Conservation (phyloP, 2,113 vertebrate species). For the Scophthalmus maximus region DNA sequence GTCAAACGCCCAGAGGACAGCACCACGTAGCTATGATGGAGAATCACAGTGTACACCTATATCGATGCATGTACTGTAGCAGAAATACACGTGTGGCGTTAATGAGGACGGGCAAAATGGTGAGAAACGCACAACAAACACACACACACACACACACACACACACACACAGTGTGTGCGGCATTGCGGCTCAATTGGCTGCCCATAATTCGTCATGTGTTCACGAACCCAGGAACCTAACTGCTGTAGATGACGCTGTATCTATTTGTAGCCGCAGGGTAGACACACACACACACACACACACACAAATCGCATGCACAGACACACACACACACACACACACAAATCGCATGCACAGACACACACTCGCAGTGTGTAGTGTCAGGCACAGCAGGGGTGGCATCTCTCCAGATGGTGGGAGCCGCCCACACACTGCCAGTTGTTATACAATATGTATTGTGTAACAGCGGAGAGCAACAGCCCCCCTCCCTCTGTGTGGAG, state of each 20-base stretch:
- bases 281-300: conserved; percentile 52
- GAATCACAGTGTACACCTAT: neutral
- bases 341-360: neutral
- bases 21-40: neutral
- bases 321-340: conserved; percentile 24
- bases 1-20: conserved; percentile 28
- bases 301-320: conserved; percentile 17
- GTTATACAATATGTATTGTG: conserved; percentile 83
- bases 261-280: conserved; percentile 68
- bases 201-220: conserved; percentile 37
- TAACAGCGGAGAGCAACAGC: conserved; percentile 73
- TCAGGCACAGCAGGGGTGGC: conserved; percentile 63
- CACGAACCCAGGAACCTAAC: conserved; percentile 57
- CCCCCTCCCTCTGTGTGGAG: conserved; percentile 36
- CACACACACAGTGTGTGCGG: neutral
- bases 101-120: no score
- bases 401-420: conserved; percentile 75
- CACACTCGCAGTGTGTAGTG: conserved; percentile 48
- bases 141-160: neutral
- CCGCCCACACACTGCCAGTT: conserved; percentile 77
- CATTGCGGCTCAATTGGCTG: conserved; percentile 29
- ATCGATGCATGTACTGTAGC: conserved; percentile 4
- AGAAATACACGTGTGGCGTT: neutral
- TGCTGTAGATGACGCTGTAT: conserved; percentile 62
- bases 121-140: neutral